These are phyloP conservation scores for Zapornia atra DNA, from an alignment of 2,113 vertebrate species.

Conservation along the genomic window DNA sequence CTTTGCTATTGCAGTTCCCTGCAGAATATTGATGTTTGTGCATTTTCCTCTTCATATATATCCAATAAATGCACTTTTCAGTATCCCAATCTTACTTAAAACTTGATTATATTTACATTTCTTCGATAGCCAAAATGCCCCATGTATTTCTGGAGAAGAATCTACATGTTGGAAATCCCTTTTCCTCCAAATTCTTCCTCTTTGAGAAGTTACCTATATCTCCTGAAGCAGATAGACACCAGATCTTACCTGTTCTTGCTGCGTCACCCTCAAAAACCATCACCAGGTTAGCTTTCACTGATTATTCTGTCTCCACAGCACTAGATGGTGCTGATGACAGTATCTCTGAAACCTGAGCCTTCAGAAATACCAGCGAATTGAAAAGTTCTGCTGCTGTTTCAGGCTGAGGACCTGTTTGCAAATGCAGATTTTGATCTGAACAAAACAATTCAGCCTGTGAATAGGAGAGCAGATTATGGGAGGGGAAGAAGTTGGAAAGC, in stretches of 20 bases:
- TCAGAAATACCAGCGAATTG: background rate
- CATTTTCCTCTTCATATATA: background rate
- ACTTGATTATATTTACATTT: background rate
- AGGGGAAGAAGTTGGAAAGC: background rate
- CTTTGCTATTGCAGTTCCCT: background rate
- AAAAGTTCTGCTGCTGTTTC: background rate
- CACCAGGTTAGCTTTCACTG: background rate
- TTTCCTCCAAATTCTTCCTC: background rate
- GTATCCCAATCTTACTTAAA: background rate
- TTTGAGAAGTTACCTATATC: background rate
- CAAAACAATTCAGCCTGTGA: background rate
- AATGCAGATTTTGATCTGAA: background rate
- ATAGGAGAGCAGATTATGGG: no score
- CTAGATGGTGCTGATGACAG: slow-evolving; percentile 68
- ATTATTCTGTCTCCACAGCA: slow-evolving; percentile 41
- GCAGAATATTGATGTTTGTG: background rate
- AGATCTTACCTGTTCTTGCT: background rate
- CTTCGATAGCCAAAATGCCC: background rate
- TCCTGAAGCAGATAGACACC: background rate
- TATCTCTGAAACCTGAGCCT: background rate
- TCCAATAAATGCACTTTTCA: background rate
- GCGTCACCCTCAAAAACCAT: no score
- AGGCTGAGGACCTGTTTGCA: background rate
- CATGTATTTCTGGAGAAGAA: background rate
- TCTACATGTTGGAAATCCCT: background rate